These are phyloP conservation scores for Porites rus DNA, from an alignment of 92 coral and sea anemone genomes.

Conservation along the genomic window DNA sequence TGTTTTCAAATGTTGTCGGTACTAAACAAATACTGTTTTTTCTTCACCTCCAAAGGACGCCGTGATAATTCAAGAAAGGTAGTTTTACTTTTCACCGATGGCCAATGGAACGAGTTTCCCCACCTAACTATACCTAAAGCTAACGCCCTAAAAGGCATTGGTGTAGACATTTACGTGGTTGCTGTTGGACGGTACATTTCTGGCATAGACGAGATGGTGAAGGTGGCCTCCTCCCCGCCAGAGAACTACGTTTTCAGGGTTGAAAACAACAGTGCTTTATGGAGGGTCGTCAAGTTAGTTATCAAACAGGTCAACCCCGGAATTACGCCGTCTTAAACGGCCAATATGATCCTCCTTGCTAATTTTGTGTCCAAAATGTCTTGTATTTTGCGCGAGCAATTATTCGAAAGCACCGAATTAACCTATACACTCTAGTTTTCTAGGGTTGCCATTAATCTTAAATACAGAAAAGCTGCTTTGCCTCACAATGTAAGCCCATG, in stretches of 20 bases:
- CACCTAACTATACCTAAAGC: conserved; percentile 6
- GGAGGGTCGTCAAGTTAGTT: background rate
- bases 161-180: conserved; percentile 21
- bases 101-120: conserved; percentile 5
- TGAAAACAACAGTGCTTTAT: background rate
- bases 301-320: background rate
- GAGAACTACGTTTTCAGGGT: conserved; percentile 1
- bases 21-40: background rate
- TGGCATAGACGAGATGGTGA: conserved; percentile 35
- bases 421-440: too few relatives aligned
- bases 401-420: too few relatives aligned
- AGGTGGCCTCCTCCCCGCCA: conserved; percentile 5
- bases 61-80: background rate
- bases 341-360: background rate
- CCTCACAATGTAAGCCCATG: too few relatives aligned
- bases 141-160: background rate
- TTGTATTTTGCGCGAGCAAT: too few relatives aligned
- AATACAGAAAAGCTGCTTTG: too few relatives aligned
- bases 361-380: too few relatives aligned
- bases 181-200: conserved; percentile 1
- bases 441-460: too few relatives aligned
- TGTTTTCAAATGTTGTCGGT: background rate
- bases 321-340: background rate
- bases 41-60: background rate
- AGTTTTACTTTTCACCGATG: conserved; percentile 33